Evolutionary conservation across 2,888 invertebrate species (phyloP), one percentile per base, ranked within the genome.

Genomic region (Stenoptilia bipunctidactyla): DNA sequence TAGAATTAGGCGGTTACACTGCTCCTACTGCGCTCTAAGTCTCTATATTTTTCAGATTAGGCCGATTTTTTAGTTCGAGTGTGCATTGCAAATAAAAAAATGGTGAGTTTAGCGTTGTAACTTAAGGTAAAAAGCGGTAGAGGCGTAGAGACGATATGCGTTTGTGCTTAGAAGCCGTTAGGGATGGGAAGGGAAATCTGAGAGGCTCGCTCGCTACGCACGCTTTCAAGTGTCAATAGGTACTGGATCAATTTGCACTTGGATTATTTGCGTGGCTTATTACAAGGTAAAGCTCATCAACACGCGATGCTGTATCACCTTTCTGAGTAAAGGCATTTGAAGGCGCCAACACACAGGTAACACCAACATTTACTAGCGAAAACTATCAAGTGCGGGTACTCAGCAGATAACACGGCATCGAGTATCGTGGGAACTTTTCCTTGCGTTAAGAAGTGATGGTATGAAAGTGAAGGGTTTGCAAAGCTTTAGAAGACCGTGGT

Each of bases 71-170:
- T 14, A 39, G 15, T 33, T 27, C 27, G 33, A 27, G n/a, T 14
- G 30, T 40, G 33, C 13, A n/a, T 9, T 12, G 30, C 4, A 30
- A 30, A n/a, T n/a, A n/a, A 20, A 9, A 30, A 30, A 30, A 30
- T 12, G 35, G 9, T 41, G 9, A 30, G 15, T 57, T 50, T 30
- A 61, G 61, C 58, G 55, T 55, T 50, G n/a, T 48, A 44, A 61
- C 63, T 53, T 55, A 45, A 61, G 62, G 51, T 47, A 61, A 59
- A 50, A 60, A 63, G 63, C 61, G 47, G 54, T 45, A 52, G 51
- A 39, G 58, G n/a, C n/a, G n/a, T 55, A 56, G 58, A 63, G 61
- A 67, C 61, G 66, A 66, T 67, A 64, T 66, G 69, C 66, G 60
- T 55, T 51, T 15, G 25, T 45, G n/a, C n/a, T n/a, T n/a, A 42